Evolutionary conservation across 1,140 invertebrate species (phyloP), one percentile per base, ranked within the genome.

Genomic region (Delia radicum): DNA sequence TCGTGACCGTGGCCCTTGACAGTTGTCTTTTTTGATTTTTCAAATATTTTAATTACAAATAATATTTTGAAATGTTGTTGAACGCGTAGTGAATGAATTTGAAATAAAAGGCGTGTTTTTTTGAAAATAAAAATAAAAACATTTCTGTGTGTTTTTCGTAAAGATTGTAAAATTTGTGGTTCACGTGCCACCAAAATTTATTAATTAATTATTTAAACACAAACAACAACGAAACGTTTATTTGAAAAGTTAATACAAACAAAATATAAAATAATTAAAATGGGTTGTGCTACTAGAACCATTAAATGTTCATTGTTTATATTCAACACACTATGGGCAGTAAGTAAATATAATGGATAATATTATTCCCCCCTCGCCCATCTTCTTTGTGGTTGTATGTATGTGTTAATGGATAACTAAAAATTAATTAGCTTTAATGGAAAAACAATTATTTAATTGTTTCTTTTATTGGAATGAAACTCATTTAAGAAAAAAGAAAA

Each of bases 281-380:
- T 87, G 89, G 91, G 92, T 81, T 92, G 92, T 81, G 92, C 91
- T 84, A 92, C 91, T 88, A 89, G 91, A 85, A 92, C 91, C 86
- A 89, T 95, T 77, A 95, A 94, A 89, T 94, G 93, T 87, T 87
- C 94, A 78, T 89, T 95, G 63, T 94, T 94, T 84, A 87, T 93
- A 78, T 94, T 94, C 89, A 95, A 95, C 86, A 88, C 94, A 79
- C 85, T 94, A 77, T 94, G 94, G 87, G 93, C 93, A 87, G 94
- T 95, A 87, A 94, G 92, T 92, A 55, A 55, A 55, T 55, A 55
- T n/a, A n/a, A n/a, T n/a, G n/a, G n/a, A n/a, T n/a, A n/a, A n/a
- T n/a, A n/a, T n/a, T n/a, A n/a, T n/a, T n/a, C n/a, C n/a, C n/a
- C n/a, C n/a, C n/a, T n/a, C n/a, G n/a, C n/a, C n/a, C n/a, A n/a